These are phyloP conservation scores for Drosophila buzzatii DNA, from an alignment of 2,888 invertebrate species.

Conservation along the genomic window DNA sequence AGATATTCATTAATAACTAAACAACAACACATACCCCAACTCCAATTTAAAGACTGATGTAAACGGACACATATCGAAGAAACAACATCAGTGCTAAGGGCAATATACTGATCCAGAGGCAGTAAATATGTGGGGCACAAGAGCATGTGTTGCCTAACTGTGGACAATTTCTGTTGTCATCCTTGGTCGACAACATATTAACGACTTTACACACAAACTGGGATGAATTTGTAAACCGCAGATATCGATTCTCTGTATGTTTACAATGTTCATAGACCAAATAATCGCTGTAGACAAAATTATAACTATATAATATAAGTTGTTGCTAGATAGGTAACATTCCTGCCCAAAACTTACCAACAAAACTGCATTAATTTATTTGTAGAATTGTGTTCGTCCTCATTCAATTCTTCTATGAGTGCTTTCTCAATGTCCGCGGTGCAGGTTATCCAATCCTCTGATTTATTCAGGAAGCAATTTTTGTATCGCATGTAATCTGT, in stretches of 20 bases:
- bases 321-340: not conserved
- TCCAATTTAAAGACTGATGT: conserved; percentile 31
- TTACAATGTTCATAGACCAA: too few relatives aligned
- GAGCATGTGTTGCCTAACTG: conserved; percentile 79
- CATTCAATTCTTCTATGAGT: not conserved
- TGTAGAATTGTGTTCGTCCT: not conserved
- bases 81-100: conserved; percentile 32
- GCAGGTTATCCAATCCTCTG: not conserved
- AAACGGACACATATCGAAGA: conserved; percentile 6
- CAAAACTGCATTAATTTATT: not conserved
- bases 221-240: not conserved
- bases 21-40: conserved; percentile 22
- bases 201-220: not conserved
- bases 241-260: not conserved
- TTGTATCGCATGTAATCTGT: not conserved
- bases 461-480: not conserved
- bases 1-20: conserved; percentile 57
- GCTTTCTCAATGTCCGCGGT: not conserved
- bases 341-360: not conserved
- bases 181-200: not conserved
- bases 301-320: too few relatives aligned
- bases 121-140: conserved; percentile 19
- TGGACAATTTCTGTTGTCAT: conserved; percentile 82
- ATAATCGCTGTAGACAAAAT: not conserved
- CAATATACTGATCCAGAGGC: conserved; percentile 3